Conservation (phyloP, 2,113 vertebrate genomes). For the Pluvialis apricaria region DNA sequence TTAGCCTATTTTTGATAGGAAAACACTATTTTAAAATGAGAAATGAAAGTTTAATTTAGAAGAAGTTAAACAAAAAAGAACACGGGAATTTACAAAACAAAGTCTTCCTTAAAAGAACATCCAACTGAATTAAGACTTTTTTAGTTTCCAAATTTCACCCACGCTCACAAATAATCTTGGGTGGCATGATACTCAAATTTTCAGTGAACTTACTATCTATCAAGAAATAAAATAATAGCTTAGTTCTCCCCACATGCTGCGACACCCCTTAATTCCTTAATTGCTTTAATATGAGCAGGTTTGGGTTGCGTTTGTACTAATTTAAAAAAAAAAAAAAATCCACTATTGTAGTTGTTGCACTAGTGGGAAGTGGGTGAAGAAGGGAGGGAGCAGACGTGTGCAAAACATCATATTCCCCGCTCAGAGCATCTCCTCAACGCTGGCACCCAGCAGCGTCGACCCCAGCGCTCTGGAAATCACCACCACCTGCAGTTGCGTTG, state of each 20-base stretch:
- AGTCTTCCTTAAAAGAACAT: not conserved
- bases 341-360: not conserved
- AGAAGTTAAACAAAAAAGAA: not conserved
- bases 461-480: not conserved
- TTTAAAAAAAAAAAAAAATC: not conserved
- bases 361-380: not conserved
- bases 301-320: not conserved
- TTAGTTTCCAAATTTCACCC: not conserved
- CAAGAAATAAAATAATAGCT: not conserved
- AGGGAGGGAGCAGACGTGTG: not conserved
- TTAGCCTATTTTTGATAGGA: not conserved
- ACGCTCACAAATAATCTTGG: not conserved
- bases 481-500: not conserved
- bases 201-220: not conserved
- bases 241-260: not conserved
- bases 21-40: not conserved
- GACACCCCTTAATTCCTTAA: constrained; percentile 30
- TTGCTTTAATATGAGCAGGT: not conserved
- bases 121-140: not conserved
- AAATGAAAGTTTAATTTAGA: not conserved
- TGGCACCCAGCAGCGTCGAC: not conserved
- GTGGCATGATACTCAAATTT: not conserved
- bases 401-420: not conserved
- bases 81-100: not conserved
- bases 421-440: not conserved